Evolutionary conservation across 53 echinoderm and acorn worm species (phyloP), one percentile per base, ranked within the genome.

Genomic region (Actinopyga echinites): DNA sequence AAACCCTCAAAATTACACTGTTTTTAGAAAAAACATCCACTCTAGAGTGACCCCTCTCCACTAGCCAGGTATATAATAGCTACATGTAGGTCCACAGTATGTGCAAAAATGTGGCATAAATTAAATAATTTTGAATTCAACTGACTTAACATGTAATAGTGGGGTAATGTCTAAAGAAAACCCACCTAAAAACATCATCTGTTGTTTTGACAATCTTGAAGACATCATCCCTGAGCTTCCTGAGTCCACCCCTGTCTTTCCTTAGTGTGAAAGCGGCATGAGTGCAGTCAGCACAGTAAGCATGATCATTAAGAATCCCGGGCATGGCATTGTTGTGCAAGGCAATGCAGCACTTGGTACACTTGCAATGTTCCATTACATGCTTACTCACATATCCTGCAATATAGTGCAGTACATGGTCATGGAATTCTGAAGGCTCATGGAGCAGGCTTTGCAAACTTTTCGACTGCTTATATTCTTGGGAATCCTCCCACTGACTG

Each of bases 341-440:
- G 20, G 89, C 89, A 43, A 84, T 34, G 33, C 79, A 84, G 61
- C 84, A 88, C 67, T 75, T 63, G 2, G 89, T 65, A 69, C 84
- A 84, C 45, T 79, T 69, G 24, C 67, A 85, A 37, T 81, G 80
- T 23, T 69, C 32, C 13, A 60, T 80, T 25, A 89, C 56, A 34
- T 85, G 74, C 30, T 83, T 45, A 35, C 57, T 65, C 6, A 86
- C 49, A 30, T 90, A 90, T 37, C 86, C 86, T 3, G 86, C 63
- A 19, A 85, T 32, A 55, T 90, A 86, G 49, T 86, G 86, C 5
- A 86, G 65, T 23, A 86, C 28, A 54, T 90, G 82, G 30, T 82
- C 90, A 59, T 87, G 91, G 30, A 74, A 85, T 57, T 89, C 82
- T 42, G 89, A 80, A 28, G 91, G 91, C 37, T 83, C 21, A 19